Evolutionary conservation across 1,140 invertebrate genomes (phyloP).

Genomic region (Temnothorax nylanderi): DNA sequence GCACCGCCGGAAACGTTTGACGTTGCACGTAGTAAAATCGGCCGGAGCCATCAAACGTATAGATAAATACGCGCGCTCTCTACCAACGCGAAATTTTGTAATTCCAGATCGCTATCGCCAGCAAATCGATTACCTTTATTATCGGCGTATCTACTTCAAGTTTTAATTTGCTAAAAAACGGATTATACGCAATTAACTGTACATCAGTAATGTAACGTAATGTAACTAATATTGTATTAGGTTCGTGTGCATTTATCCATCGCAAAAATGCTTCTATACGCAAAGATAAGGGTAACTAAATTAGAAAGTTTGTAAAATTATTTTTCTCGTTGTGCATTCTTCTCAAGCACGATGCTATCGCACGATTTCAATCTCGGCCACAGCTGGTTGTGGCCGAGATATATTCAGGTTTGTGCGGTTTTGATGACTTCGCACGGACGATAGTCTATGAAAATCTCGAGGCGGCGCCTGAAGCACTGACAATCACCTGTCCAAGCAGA

Average conservation of each 20-base stretch:
- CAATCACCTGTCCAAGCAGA: slow-evolving; percentile 83
- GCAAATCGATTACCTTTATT: slow-evolving; percentile 45
- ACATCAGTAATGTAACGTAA: neutral
- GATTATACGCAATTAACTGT: neutral
- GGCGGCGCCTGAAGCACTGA: slow-evolving; percentile 80
- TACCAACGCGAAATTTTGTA: slow-evolving; percentile 56
- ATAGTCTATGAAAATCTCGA: slow-evolving; percentile 74
- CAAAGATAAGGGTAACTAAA: neutral
- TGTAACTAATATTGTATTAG: neutral
- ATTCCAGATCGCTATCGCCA: slow-evolving; percentile 12
- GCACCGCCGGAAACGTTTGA: slow-evolving; percentile 62
- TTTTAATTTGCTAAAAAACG: slow-evolving; percentile 25
- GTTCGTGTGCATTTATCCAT: neutral
- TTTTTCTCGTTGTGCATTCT: neutral
- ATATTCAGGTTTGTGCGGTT: slow-evolving; percentile 43
- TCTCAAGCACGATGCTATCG: neutral
- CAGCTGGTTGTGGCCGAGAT: neutral
- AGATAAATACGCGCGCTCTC: slow-evolving; percentile 41
- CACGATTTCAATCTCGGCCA: slow-evolving; percentile 34
- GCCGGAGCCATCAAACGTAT: slow-evolving; percentile 29
- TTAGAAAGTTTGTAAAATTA: neutral
- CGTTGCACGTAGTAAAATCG: slow-evolving; percentile 68
- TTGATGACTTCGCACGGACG: slow-evolving; percentile 45
- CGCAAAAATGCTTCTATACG: neutral
- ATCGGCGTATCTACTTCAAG: neutral